phyloP scores from a whole-genome alignment of 2,113 vertebrate species.

The Phrynocephalus versicolor region DNA sequence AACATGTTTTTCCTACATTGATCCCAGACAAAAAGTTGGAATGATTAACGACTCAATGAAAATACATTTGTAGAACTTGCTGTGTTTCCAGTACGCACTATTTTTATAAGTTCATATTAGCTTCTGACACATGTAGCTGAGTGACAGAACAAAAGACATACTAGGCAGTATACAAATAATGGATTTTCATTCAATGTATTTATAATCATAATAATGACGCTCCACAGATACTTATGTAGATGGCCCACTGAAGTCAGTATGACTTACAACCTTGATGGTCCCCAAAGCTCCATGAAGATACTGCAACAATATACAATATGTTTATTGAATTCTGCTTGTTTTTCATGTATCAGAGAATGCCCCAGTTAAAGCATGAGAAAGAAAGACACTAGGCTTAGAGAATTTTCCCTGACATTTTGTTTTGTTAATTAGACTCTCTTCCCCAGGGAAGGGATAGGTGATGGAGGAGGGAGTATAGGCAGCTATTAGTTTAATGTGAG shows the following conservation, averaged over 20 bases:
- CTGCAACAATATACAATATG: neutral
- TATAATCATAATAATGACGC: neutral
- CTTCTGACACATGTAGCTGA: neutral
- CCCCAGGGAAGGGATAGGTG: too few species aligned
- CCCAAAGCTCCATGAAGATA: neutral
- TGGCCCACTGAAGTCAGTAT: neutral
- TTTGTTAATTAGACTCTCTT: too few species aligned
- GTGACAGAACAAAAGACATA: too few species aligned
- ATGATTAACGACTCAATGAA: conserved; percentile 21
- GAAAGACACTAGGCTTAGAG: too few species aligned
- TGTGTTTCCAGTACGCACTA: neutral
- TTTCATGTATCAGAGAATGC: too few species aligned
- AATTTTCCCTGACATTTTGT: too few species aligned
- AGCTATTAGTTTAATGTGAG: too few species aligned
- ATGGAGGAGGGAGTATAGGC: too few species aligned
- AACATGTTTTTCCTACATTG: conserved; percentile 39
- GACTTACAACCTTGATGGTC: neutral
- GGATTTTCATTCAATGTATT: neutral
- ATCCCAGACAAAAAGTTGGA: neutral
- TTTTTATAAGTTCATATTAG: neutral
- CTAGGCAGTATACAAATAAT: neutral
- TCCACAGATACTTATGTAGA: neutral
- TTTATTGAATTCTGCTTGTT: too few species aligned
- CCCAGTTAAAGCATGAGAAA: too few species aligned
- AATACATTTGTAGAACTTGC: neutral